Conservation (phyloP, 1,140 invertebrate species). For the Lepidurus couesii region DNA sequence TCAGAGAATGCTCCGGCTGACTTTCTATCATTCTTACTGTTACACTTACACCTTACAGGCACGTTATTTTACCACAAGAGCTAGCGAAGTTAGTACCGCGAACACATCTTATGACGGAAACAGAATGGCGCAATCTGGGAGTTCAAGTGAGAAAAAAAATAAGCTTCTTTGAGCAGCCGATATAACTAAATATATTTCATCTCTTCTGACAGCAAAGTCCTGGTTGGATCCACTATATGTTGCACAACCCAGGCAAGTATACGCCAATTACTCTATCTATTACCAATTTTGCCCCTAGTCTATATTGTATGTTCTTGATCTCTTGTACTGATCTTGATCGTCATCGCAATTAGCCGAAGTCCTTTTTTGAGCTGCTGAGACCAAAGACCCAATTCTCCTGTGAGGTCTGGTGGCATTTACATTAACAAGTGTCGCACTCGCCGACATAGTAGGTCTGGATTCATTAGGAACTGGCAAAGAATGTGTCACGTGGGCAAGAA, state of each 20-base stretch:
- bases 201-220: background rate
- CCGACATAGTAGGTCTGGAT: too few species aligned
- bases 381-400: too few species aligned
- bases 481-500: too few species aligned
- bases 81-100: background rate
- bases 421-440: too few species aligned
- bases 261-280: background rate
- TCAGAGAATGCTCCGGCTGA: background rate
- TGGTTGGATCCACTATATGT: slow-evolving; percentile 2
- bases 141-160: background rate
- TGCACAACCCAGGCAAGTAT: background rate
- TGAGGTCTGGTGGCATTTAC: too few species aligned
- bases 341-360: too few species aligned
- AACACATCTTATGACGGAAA: background rate
- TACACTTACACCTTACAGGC: too few species aligned
- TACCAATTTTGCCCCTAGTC: too few species aligned
- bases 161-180: background rate
- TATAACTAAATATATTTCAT: background rate
- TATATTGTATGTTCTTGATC: too few species aligned
- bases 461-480: too few species aligned
- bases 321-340: too few species aligned
- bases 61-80: background rate
- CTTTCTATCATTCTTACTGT: background rate
- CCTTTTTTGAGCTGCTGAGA: too few species aligned
- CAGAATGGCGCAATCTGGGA: background rate